These are phyloP conservation scores for Sebastes nivosus DNA, from an alignment of 2,797 vertebrate species.

Conservation along the genomic window DNA sequence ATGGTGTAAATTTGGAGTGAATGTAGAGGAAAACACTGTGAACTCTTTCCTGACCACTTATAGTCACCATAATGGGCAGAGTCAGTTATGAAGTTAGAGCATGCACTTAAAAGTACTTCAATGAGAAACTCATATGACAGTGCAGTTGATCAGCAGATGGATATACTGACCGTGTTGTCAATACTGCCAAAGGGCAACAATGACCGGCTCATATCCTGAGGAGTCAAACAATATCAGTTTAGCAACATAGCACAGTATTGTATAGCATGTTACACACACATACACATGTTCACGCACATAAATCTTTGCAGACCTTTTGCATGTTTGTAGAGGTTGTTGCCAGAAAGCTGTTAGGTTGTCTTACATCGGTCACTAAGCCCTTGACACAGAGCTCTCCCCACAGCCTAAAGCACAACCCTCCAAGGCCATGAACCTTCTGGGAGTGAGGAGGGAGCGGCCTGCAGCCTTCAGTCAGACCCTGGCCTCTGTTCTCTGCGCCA, in stretches of 20 bases:
- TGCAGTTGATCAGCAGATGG: not conserved
- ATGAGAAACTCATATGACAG: not conserved
- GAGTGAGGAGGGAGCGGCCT: conserved; percentile 4
- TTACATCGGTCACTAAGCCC: conserved; percentile 52
- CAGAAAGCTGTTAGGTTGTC: conserved; percentile 39
- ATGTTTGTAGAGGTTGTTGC: conserved; percentile 9
- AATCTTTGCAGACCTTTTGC: conserved; percentile 1
- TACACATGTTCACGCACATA: not conserved
- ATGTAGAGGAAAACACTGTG: not conserved
- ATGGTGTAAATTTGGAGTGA: not conserved
- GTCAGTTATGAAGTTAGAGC: not conserved
- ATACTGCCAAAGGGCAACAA: conserved; percentile 82
- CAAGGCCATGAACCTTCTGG: conserved; percentile 45
- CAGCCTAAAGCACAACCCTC: conserved; percentile 16
- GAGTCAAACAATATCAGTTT: conserved; percentile 53
- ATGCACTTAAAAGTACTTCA: conserved; percentile 1
- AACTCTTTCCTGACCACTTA: not conserved
- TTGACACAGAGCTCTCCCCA: conserved; percentile 22
- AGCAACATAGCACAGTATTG: conserved; percentile 3
- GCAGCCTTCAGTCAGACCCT: conserved; percentile 15
- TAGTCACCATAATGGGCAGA: not conserved
- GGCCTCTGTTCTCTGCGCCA: conserved; percentile 29
- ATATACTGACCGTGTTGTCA: conserved; percentile 82
- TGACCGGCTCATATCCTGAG: conserved; percentile 81
- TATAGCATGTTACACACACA: not conserved